Conservation (phyloP, 2,888 invertebrate species). For the Theretra japonica region DNA sequence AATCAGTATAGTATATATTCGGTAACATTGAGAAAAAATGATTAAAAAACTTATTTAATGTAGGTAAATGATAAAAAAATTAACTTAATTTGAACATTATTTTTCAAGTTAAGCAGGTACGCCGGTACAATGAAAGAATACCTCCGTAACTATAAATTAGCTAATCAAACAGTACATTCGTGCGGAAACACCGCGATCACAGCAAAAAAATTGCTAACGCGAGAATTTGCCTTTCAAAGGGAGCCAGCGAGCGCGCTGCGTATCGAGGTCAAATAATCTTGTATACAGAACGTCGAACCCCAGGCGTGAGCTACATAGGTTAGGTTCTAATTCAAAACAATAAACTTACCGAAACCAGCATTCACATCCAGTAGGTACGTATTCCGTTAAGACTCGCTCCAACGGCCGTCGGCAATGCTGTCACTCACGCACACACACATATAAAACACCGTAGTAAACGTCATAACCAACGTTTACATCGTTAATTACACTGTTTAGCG, state of each 20-base stretch:
- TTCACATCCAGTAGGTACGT: conserved; percentile 61
- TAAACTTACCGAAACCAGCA: conserved; percentile 74
- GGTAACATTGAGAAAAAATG: not conserved
- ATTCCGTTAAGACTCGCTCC: conserved; percentile 82
- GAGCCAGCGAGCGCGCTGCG: conserved; percentile 57
- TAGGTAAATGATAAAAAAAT: not conserved
- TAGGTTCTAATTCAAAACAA: conserved; percentile 65
- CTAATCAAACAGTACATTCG: conserved; percentile 58
- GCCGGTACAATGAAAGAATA: conserved; percentile 39
- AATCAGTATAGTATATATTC: not conserved
- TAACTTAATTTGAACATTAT: not conserved
- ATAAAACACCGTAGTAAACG: conserved; percentile 73
- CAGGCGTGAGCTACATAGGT: conserved; percentile 67
- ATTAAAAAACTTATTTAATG: not conserved
- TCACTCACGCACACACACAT: conserved; percentile 76
- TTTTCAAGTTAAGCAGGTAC: conserved; percentile 7
- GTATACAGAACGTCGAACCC: conserved; percentile 47
- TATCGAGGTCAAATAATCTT: conserved; percentile 69
- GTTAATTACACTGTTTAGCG: conserved; percentile 73
- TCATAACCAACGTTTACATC: conserved; percentile 80
- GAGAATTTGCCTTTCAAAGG: conserved; percentile 67
- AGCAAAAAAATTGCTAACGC: conserved; percentile 60
- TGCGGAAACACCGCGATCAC: conserved; percentile 53
- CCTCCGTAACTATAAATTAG: conserved; percentile 49
- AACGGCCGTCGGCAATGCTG: conserved; percentile 79